These are phyloP conservation scores for Ptiloglossa arizonensis DNA, from an alignment of 1,140 invertebrate genomes.

Conservation along the genomic window DNA sequence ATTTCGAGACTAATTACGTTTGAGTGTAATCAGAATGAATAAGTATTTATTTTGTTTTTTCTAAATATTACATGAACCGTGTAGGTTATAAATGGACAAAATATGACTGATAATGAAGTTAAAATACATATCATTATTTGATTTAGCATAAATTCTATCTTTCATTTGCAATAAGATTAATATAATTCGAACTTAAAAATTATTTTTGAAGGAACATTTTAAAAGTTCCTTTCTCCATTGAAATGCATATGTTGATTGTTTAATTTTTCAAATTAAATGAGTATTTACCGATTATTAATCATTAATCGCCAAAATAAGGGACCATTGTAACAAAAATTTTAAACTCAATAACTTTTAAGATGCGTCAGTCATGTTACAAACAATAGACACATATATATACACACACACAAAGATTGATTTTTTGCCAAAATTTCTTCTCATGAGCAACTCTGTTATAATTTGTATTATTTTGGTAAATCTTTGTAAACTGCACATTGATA, in stretches of 20 bases:
- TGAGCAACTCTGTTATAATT: neutral
- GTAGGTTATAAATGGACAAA: no score
- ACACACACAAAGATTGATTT: neutral
- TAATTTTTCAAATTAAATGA: neutral
- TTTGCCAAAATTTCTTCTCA: neutral
- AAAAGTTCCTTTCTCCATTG: neutral
- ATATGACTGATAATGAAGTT: no score
- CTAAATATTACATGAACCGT: neutral
- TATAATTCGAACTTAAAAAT: neutral
- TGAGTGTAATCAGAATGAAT: neutral
- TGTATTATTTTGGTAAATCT: neutral
- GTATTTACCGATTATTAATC: neutral
- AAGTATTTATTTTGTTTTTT: neutral
- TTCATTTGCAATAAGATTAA: constrained; percentile 11
- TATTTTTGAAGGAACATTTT: neutral
- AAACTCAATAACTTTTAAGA: neutral
- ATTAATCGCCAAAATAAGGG: no score
- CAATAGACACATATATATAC: no score
- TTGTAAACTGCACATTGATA: neutral
- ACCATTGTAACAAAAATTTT: neutral
- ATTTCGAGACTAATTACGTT: neutral
- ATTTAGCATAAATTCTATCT: no score
- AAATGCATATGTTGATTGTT: neutral
- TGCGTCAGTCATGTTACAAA: neutral
- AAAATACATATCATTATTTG: no score